A percentile compares a stretch with the other conserved stretches of the same genome.
Evolutionary conservation across 2,113 vertebrate species (phyloP).

Genomic region (Bujurquina vittata): DNA sequence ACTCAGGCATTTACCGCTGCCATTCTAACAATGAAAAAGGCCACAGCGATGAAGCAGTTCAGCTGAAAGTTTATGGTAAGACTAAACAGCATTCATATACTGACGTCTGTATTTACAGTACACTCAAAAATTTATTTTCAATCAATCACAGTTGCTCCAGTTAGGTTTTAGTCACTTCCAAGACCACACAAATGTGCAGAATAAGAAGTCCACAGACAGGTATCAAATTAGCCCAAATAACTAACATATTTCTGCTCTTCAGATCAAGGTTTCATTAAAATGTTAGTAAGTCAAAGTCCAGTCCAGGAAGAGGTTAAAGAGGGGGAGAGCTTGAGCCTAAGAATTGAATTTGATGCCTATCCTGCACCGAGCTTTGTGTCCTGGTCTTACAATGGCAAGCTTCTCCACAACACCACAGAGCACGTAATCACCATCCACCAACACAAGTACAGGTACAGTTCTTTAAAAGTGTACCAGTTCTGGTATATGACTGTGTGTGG

Average conservation of each 20-base stretch:
- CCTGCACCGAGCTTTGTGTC: constrained; percentile 82
- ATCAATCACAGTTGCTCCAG: neutral
- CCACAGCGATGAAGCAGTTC: constrained; percentile 78
- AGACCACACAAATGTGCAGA: neutral
- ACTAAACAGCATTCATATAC: no score
- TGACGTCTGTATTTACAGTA: neutral
- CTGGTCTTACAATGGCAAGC: constrained; percentile 88
- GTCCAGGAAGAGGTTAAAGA: constrained; percentile 86
- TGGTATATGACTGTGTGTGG: neutral
- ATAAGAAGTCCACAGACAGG: neutral
- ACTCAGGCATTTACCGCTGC: constrained; percentile 90
- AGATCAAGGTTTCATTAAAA: constrained; percentile 91
- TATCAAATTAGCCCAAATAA: neutral
- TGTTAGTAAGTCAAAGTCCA: constrained; percentile 78
- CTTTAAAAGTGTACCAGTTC: neutral
- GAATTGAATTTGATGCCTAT: constrained; percentile 88
- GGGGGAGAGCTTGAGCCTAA: constrained; percentile 89
- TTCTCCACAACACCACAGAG: constrained; percentile 88
- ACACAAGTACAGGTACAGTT: constrained; percentile 85
- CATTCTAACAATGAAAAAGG: constrained; percentile 88
- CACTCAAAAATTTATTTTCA: neutral
- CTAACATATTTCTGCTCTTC: neutral
- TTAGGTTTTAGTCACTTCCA: neutral
- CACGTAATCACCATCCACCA: constrained; percentile 85
- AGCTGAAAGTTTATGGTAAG: constrained; percentile 90